Conservation (phyloP, 2,888 invertebrate species). For the Callinectes sapidus region DNA sequence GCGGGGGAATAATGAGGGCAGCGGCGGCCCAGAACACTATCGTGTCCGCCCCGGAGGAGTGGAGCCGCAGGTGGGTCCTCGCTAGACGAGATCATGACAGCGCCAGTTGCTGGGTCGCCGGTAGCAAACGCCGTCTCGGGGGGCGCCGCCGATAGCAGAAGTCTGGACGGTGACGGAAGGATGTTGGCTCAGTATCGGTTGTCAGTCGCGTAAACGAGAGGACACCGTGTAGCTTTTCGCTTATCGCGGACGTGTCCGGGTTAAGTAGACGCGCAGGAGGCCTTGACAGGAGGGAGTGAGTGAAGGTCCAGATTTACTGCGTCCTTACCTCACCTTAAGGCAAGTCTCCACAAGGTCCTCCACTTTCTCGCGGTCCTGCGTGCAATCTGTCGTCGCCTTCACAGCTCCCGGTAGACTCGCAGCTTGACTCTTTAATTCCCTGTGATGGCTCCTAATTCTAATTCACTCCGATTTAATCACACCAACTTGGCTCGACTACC, state of each 20-base stretch:
- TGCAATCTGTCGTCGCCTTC: slow-evolving; percentile 23
- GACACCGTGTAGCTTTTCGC: background rate
- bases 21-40: slow-evolving; percentile 38
- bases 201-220: slow-evolving; percentile 26
- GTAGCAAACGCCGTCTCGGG: background rate
- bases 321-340: slow-evolving; percentile 16
- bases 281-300: slow-evolving; percentile 22
- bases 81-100: background rate
- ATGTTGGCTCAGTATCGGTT: slow-evolving; percentile 12
- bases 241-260: background rate
- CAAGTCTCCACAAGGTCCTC: slow-evolving; percentile 24
- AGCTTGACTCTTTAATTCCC: slow-evolving; percentile 31
- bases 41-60: slow-evolving; percentile 26
- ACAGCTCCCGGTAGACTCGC: background rate
- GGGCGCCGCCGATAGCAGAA: background rate
- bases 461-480: slow-evolving; percentile 32
- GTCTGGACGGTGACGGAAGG: background rate
- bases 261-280: slow-evolving; percentile 7
- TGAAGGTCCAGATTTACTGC: background rate
- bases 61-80: slow-evolving; percentile 2
- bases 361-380: slow-evolving; percentile 30
- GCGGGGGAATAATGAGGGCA: slow-evolving; percentile 52
- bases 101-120: background rate
- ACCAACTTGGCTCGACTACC: background rate
- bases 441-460: slow-evolving; percentile 7